Evolutionary conservation across 2,797 vertebrate species (phyloP).

Genomic region (Sebastes hopkinsi): DNA sequence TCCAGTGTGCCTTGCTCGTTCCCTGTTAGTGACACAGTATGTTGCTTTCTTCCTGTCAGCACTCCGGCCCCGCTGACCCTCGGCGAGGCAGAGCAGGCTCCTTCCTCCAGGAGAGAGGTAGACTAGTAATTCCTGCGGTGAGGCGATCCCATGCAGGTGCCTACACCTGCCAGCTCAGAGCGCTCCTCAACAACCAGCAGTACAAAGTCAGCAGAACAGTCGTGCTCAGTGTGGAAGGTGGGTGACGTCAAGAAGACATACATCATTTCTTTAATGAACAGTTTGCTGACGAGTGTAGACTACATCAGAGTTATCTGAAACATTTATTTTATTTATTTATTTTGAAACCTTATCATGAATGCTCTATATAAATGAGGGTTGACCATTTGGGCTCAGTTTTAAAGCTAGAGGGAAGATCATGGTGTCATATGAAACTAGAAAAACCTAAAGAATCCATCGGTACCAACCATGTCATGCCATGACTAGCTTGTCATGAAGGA

Average conservation of each 20-base stretch:
- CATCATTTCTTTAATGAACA: background rate
- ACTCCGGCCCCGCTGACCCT: slow-evolving; percentile 21
- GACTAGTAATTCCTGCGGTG: slow-evolving; percentile 76
- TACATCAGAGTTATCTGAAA: background rate
- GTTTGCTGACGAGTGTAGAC: background rate
- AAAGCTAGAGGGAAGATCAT: no score
- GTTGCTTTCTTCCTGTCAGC: slow-evolving; percentile 47
- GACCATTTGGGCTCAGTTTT: no score
- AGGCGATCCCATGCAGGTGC: slow-evolving; percentile 77
- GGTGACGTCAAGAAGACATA: slow-evolving; percentile 7
- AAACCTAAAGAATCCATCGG: no score
- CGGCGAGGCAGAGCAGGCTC: slow-evolving; percentile 26
- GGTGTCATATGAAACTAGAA: no score
- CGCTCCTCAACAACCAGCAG: slow-evolving; percentile 63
- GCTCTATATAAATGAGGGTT: background rate
- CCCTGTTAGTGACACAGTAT: background rate
- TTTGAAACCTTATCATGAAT: background rate
- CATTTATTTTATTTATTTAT: no score
- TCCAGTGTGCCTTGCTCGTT: background rate
- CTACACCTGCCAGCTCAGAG: slow-evolving; percentile 84
- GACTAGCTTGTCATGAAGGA: no score
- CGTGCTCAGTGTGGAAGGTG: slow-evolving; percentile 80
- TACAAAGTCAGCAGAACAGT: slow-evolving; percentile 86
- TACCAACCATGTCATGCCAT: no score
- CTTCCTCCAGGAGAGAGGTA: slow-evolving; percentile 28